These are phyloP conservation scores for Scaptomyza caliginosa DNA, from an alignment of 2,888 invertebrate species.

Conservation along the genomic window DNA sequence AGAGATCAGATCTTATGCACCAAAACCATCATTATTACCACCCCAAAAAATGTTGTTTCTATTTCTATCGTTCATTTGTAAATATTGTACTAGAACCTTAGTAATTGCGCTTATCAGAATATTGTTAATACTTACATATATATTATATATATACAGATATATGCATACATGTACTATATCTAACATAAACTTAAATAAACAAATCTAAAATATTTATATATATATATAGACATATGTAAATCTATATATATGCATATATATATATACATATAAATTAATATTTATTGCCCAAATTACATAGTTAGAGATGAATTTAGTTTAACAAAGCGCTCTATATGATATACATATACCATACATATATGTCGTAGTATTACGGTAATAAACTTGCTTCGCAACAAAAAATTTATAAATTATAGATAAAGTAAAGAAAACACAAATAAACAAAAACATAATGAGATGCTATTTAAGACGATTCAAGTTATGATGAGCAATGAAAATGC, in stretches of 20 bases:
- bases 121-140: conserved; percentile 68
- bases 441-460: conserved; percentile 32
- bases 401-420: too few relatives aligned
- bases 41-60: conserved; percentile 62
- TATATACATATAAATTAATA: conserved; percentile 67
- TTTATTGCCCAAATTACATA: conserved; percentile 75
- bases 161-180: conserved; percentile 37
- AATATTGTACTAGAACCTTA: conserved; percentile 68
- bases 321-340: conserved; percentile 53
- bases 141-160: conserved; percentile 28
- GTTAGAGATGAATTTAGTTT: conserved; percentile 80
- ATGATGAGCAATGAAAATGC: conserved; percentile 67
- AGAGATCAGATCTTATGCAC: conserved; percentile 37
- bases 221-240: conserved; percentile 52
- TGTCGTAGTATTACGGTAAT: conserved; percentile 64
- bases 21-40: not conserved
- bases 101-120: conserved; percentile 58
- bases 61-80: conserved; percentile 68
- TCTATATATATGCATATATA: conserved; percentile 69
- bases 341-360: conserved; percentile 42
- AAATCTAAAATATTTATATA: conserved; percentile 39
- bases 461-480: conserved; percentile 34
- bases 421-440: conserved; percentile 3
- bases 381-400: conserved; percentile 56
- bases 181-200: conserved; percentile 53